A percentile compares a stretch with the other conserved stretches of the same genome.
These are phyloP conservation scores for Pachyseris speciosa DNA, from an alignment of 64 coral and sea anemone genomes.

Conservation along the genomic window DNA sequence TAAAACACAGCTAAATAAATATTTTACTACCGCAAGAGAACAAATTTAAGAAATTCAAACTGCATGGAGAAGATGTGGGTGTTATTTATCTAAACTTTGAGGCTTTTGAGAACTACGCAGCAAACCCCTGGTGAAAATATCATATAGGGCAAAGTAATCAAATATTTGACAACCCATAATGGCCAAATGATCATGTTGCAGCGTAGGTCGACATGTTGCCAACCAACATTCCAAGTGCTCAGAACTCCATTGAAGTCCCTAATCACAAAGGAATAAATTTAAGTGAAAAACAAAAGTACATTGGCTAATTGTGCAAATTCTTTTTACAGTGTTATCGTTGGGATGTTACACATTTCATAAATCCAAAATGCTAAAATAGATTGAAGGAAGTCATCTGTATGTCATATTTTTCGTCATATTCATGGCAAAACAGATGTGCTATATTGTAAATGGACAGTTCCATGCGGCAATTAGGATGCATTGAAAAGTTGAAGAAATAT, in stretches of 20 bases:
- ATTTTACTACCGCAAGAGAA: not conserved
- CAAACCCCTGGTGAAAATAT: not conserved
- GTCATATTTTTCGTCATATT: too few relatives aligned
- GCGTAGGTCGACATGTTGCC: not conserved
- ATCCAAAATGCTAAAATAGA: too few relatives aligned
- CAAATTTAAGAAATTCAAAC: not conserved
- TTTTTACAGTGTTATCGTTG: too few relatives aligned
- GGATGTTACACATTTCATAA: too few relatives aligned
- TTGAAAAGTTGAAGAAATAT: too few relatives aligned
- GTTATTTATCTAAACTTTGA: not conserved
- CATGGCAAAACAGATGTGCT: too few relatives aligned
- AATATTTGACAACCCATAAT: not conserved
- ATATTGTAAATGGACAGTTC: too few relatives aligned
- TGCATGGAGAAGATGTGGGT: not conserved
- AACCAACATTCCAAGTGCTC: not conserved
- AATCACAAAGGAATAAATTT: not conserved
- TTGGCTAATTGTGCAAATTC: not conserved
- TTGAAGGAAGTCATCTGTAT: too few relatives aligned
- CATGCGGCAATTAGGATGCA: too few relatives aligned
- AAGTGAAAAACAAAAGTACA: too few relatives aligned
- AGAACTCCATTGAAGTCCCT: not conserved
- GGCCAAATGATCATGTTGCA: not conserved
- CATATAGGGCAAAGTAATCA: not conserved
- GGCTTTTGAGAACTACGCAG: not conserved
- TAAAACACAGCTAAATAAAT: conserved; percentile 24